Conservation (phyloP, 2,797 vertebrate genomes). For the Hapalemur alaotrensis region DNA sequence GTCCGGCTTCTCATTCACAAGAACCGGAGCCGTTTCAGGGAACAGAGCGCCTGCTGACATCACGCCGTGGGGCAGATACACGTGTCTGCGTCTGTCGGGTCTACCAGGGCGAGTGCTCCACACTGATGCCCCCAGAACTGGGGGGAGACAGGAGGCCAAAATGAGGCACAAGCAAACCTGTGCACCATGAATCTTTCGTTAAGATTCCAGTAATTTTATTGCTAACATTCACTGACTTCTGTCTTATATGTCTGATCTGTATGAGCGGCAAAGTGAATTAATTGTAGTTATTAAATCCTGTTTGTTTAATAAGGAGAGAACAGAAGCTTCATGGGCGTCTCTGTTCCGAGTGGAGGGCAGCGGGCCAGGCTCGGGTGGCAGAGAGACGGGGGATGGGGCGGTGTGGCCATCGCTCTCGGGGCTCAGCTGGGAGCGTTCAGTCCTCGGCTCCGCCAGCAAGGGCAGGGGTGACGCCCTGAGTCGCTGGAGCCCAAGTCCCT, state of each 20-base stretch:
- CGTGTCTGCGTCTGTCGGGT: too few species aligned
- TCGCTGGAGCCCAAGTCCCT: not conserved
- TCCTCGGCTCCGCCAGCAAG: not conserved
- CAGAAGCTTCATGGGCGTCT: not conserved
- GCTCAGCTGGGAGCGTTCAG: not conserved
- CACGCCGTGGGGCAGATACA: not conserved
- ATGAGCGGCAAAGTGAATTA: not conserved
- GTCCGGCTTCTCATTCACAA: not conserved
- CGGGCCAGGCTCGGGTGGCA: not conserved
- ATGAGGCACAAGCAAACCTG: not conserved
- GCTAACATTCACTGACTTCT: not conserved
- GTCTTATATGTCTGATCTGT: not conserved
- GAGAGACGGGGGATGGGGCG: not conserved
- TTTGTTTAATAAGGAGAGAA: constrained; percentile 4
- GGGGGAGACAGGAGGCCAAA: not conserved
- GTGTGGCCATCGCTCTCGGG: accelerated
- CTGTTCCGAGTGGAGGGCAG: not conserved
- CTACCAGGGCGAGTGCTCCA: too few species aligned
- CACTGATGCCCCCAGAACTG: accelerated
- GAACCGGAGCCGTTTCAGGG: not conserved
- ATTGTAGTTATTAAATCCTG: not conserved
- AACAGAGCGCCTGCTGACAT: accelerated
- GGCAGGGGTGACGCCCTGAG: not conserved
- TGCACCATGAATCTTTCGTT: not conserved
- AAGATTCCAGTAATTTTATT: not conserved